A percentile compares a stretch with the other conserved stretches of the same genome.
phyloP scores from a whole-genome alignment of 2,888 invertebrate genomes.

The Mythimna impura region DNA sequence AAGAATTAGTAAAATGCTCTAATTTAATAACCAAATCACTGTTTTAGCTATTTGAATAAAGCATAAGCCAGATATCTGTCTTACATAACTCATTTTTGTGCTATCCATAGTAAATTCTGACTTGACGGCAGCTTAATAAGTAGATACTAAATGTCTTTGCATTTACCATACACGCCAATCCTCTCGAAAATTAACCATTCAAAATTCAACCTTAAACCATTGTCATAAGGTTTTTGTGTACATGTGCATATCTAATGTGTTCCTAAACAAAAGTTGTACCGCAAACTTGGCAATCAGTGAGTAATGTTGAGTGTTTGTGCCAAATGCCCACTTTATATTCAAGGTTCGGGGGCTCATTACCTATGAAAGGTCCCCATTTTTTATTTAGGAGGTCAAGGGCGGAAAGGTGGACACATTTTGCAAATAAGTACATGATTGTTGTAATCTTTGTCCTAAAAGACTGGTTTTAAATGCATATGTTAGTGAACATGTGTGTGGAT shows the following conservation, averaged over 20 bases:
- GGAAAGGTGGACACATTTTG: constrained; percentile 51
- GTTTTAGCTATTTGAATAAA: neutral
- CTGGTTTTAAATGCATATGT: constrained; percentile 21
- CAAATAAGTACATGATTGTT: constrained; percentile 28
- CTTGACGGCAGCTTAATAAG: constrained; percentile 34
- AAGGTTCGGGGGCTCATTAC: constrained; percentile 59
- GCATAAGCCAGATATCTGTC: neutral
- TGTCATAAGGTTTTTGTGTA: constrained; percentile 15
- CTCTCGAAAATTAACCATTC: neutral
- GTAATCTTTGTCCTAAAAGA: constrained; percentile 13
- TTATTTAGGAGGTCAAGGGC: constrained; percentile 53
- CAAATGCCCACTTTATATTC: constrained; percentile 65
- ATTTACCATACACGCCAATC: constrained; percentile 23
- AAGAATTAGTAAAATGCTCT: neutral
- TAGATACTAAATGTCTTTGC: constrained; percentile 38
- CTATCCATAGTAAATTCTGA: constrained; percentile 28
- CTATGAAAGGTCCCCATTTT: constrained; percentile 53
- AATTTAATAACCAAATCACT: neutral
- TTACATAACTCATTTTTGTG: constrained; percentile 1
- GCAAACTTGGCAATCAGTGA: constrained; percentile 62
- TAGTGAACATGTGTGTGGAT: neutral
- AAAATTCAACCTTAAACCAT: constrained; percentile 27
- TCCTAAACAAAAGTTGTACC: constrained; percentile 54
- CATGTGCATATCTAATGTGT: constrained; percentile 39
- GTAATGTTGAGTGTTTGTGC: constrained; percentile 62